Base-by-base conservation (phyloP, 2,113 vertebrate species). In the Sialia sialis region DNA sequence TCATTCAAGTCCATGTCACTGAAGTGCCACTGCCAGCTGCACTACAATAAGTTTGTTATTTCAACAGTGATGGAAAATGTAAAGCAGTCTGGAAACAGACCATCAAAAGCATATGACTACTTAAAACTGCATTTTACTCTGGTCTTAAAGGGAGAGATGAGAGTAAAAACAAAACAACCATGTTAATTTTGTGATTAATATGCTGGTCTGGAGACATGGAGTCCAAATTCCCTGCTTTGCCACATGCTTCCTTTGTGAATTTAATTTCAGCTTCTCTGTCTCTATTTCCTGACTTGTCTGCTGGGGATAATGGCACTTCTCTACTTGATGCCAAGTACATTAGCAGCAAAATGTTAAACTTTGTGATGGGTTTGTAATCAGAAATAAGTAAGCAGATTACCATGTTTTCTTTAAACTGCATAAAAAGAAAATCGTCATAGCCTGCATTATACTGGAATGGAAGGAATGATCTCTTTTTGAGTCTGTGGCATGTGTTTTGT, bases 291-390 rank as follows among this genome's bases (percentile, higher is more conserved):
- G 62, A 30, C 52, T 91, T 21, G 54, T 20, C 86, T 90, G 41
- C 73, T 84, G 73, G 26, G 77, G 69, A 74, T 96, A 91, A 93
- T 92, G 84, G 89, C 69, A 64, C 73, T 95, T 90, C 27, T 84
- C 49, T 67, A 82, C 36, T 36, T 44, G 39, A 75, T 76, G 88
- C 78, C 95, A 95, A 96, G 34, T 90, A 27, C 83, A 79, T 90
- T 93, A 94, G 60, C 66, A 81, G 48, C 16, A 63, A 22, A 83
- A 76, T 13, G 8, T 69, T 64, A 72, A 51, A 87, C 25, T 89
- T 83, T 6, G 6, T 43, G 75, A 69, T 51, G n/a, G 30, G 22
- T 74, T 77, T 84, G 59, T 49, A 83, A 86, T 56, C 39, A 81
- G 59, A 77, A 88, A 44, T 48, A 80, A 74, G n/a, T 22, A 81